Conservation (phyloP, 2,797 vertebrate genomes). For the Denticeps clupeoides region DNA sequence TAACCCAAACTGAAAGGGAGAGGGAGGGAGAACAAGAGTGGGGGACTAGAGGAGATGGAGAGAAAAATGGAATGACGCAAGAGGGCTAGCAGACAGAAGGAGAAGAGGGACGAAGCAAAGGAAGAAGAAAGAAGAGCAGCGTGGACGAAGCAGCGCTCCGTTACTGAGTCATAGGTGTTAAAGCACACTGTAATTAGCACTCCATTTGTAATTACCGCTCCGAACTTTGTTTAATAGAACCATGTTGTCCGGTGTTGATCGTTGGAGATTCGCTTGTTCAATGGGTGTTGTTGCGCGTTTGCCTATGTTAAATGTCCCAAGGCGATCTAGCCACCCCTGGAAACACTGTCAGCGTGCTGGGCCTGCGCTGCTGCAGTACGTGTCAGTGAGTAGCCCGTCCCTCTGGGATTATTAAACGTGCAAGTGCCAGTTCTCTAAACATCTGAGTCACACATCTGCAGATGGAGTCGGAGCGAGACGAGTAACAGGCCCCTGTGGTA, state of each 20-base stretch:
- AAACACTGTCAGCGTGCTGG: conserved; percentile 10
- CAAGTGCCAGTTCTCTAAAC: not conserved
- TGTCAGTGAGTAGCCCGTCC: not conserved
- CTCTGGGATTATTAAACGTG: conserved; percentile 9
- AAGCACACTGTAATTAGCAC: conserved; percentile 58
- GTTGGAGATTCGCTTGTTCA: not conserved
- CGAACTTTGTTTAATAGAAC: conserved; percentile 7
- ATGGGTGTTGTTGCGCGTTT: not conserved
- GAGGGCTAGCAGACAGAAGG: not conserved
- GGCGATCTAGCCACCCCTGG: not conserved
- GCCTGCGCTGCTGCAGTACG: conserved; percentile 14
- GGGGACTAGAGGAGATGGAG: conserved; percentile 3
- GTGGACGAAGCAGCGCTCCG: conserved; percentile 15
- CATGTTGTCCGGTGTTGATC: conserved; percentile 1
- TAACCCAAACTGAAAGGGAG: conserved; percentile 16
- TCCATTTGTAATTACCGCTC: not conserved
- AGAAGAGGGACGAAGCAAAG: not conserved
- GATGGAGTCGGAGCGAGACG: not conserved
- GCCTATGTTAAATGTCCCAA: not conserved
- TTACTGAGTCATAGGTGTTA: not conserved
- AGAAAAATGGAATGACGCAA: conserved; percentile 2
- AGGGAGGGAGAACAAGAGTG: conserved; percentile 30
- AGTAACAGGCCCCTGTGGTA: not conserved
- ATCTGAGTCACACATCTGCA: not conserved
- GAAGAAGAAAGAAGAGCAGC: conserved; percentile 10